Evolutionary conservation across 2,888 invertebrate genomes (phyloP), one percentile per base, ranked within the genome.

Genomic region (Calameuta idolon): DNA sequence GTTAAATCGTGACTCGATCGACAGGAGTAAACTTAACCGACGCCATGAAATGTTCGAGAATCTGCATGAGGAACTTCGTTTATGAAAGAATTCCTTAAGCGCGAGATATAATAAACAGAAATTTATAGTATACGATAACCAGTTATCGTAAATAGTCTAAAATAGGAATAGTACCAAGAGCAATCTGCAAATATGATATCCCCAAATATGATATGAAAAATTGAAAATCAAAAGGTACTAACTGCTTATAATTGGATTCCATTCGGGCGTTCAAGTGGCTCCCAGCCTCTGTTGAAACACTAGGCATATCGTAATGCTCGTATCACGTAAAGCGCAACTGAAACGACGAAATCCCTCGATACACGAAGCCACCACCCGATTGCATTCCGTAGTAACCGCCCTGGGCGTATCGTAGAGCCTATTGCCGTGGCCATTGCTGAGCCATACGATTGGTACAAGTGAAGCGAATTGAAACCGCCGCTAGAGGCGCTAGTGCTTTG

Each of bases 1-100:
- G 86, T 81, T 82, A 77, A 87, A 83, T 89, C 89, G 89, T 88
- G 89, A 89, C 88, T 86, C 81, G 88, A 85, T 85, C 87, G 85
- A 81, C 82, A 69, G 75, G 79, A 83, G 82, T 79, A 83, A 82
- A 81, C 81, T 77, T 81, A 82, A 74, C 77, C 82, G 83, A 55
- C 55, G 55, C 55, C 55, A 55, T 23, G 55, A 55, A 55, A 55
- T 23, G 55, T 2, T 23, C 55, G 23, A 55, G 55, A 55, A 55
- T 55, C 55, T 55, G 55, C 23, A 55, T 55, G 55, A 55, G 23
- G 55, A 55, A 55, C 23, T 23, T 55, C 9, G 23, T 55, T 55
- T 55, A 55, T 55, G 9, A 55, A 55, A 55, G 55, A 23, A 23
- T 9, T 55, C 23, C 55, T 55, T 9, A 55, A 55, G 55, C 55